Percentiles rank a stretch among this genome's conserved stretches.
Conservation (phyloP, 1,140 invertebrate genomes). For the Cydia splendana region DNA sequence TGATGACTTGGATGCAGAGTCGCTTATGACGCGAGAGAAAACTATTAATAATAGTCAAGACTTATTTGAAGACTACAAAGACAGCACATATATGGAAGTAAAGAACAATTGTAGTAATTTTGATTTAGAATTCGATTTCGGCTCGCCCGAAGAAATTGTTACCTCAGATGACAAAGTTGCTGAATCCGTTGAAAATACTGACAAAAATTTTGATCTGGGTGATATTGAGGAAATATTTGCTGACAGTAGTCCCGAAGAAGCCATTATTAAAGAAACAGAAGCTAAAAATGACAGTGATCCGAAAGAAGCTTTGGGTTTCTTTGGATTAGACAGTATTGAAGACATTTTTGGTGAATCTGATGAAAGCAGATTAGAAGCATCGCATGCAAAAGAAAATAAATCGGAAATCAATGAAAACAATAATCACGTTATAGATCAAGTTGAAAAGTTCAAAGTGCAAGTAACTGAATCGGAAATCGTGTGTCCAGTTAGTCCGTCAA, state of each 20-base stretch:
- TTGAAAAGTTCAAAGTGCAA: slow-evolving; percentile 5
- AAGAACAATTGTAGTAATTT: slow-evolving; percentile 38
- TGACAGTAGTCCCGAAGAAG: slow-evolving; percentile 52
- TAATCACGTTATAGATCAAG: slow-evolving; percentile 32
- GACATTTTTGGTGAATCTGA: slow-evolving; percentile 72
- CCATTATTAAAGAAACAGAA: slow-evolving; percentile 33
- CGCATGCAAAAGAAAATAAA: slow-evolving; percentile 35
- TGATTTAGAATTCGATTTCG: slow-evolving; percentile 41
- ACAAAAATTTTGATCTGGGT: slow-evolving; percentile 64
- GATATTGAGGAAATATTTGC: slow-evolving; percentile 73
- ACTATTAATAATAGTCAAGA: slow-evolving; percentile 33
- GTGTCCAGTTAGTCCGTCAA: slow-evolving; percentile 59
- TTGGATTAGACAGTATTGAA: slow-evolving; percentile 70
- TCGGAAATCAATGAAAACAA: slow-evolving; percentile 35
- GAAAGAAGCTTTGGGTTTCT: slow-evolving; percentile 63
- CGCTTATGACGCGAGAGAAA: slow-evolving; percentile 47
- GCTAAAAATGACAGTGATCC: slow-evolving; percentile 43
- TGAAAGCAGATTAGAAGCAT: slow-evolving; percentile 45
- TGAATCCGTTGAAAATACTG: slow-evolving; percentile 30
- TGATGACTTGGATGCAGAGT: slow-evolving; percentile 51
- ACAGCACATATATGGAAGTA: slow-evolving; percentile 21
- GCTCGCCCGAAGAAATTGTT: slow-evolving; percentile 37
- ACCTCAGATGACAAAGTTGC: slow-evolving; percentile 36
- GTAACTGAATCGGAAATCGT: slow-evolving; percentile 24
- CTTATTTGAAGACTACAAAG: slow-evolving; percentile 29